Conservation (phyloP, 2,113 vertebrate species). For the Mustela lutreola region DNA sequence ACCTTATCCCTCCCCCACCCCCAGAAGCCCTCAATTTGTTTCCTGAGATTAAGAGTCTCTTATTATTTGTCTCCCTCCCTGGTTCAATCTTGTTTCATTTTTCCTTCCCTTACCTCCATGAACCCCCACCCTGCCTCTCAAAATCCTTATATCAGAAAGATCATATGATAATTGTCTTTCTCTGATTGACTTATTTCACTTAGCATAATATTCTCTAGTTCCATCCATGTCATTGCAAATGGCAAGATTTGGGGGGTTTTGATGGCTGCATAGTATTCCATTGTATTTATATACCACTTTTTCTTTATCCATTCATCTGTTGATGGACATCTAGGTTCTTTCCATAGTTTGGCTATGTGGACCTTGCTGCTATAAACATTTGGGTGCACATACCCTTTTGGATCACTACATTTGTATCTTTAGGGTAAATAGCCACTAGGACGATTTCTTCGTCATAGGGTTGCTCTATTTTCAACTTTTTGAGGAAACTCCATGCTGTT, state of each 20-base stretch:
- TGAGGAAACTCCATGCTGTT: not conserved
- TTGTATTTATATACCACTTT: not conserved
- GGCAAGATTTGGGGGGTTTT: not conserved
- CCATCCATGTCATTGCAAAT: not conserved
- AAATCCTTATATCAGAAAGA: too few species aligned
- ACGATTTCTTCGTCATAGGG: not conserved
- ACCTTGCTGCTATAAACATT: not conserved
- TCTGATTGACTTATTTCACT: not conserved
- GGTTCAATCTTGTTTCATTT: too few species aligned
- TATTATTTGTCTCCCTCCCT: too few species aligned
- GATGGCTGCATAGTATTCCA: not conserved
- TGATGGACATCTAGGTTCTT: not conserved
- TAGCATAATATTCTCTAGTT: not conserved
- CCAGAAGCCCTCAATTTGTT: too few species aligned
- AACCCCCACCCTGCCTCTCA: too few species aligned
- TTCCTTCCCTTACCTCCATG: too few species aligned
- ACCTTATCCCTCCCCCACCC: too few species aligned
- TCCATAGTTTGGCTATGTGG: not conserved
- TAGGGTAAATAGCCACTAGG: not conserved
- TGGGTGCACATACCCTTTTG: not conserved
- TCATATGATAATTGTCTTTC: not conserved
- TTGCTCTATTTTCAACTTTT: not conserved
- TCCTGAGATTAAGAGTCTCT: too few species aligned
- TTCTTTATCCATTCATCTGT: not conserved
- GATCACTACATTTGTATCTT: too few species aligned